Evolutionary conservation across 2,888 invertebrate species (phyloP).

Genomic region (Rutpela maculata): DNA sequence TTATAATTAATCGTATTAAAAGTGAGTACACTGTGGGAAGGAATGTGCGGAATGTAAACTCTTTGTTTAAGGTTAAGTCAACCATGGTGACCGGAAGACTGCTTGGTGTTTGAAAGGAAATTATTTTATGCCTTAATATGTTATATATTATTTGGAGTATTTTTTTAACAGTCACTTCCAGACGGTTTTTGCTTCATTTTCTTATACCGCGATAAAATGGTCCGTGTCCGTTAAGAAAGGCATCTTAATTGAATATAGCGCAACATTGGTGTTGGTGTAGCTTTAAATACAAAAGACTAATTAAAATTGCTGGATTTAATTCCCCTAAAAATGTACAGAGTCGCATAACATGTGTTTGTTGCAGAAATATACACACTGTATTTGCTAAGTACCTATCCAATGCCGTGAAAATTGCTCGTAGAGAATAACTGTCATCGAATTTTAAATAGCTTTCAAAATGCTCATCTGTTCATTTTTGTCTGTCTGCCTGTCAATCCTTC

Average conservation of each 20-base stretch:
- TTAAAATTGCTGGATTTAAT: too few species aligned
- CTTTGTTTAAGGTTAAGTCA: conserved; percentile 61
- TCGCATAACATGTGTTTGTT: too few species aligned
- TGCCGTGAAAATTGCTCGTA: too few species aligned
- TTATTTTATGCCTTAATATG: conserved; percentile 48
- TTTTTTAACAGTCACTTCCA: conserved; percentile 33
- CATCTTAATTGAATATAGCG: background rate
- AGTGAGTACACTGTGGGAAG: conserved; percentile 61
- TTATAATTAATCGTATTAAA: conserved; percentile 53
- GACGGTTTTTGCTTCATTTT: background rate
- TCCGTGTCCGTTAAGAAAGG: background rate
- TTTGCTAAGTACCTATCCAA: too few species aligned
- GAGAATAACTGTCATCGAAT: too few species aligned
- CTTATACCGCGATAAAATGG: background rate
- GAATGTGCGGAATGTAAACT: conserved; percentile 61
- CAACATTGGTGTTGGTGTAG: too few species aligned
- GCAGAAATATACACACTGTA: too few species aligned
- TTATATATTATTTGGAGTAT: conserved; percentile 20
- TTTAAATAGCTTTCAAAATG: too few species aligned
- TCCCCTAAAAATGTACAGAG: too few species aligned
- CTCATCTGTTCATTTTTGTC: too few species aligned
- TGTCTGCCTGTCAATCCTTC: too few species aligned
- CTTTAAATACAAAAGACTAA: too few species aligned
- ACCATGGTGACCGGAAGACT: conserved; percentile 61
- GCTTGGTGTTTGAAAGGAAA: conserved; percentile 47